A percentile compares a stretch with the other conserved stretches of the same genome.
Conservation (phyloP, 1,140 invertebrate genomes). For the Campoletis sonorensis region DNA sequence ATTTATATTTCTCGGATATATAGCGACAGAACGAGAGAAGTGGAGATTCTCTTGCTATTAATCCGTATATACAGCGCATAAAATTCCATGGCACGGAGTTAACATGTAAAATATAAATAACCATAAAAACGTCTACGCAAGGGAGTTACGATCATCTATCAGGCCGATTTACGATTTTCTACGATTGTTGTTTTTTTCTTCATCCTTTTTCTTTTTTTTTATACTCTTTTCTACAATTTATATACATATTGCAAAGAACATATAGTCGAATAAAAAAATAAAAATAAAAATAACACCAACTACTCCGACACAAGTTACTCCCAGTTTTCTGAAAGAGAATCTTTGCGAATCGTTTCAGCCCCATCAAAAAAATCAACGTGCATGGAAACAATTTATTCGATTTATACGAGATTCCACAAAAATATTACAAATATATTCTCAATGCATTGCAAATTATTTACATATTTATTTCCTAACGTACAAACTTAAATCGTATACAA, state of each 20-base stretch:
- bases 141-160: background rate
- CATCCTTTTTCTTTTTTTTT: background rate
- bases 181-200: background rate
- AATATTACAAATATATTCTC: too few species aligned
- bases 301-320: background rate
- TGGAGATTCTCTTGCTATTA: too few species aligned
- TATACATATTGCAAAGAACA: background rate
- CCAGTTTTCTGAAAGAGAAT: background rate
- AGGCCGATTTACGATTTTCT: conserved; percentile 11
- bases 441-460: too few species aligned
- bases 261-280: background rate
- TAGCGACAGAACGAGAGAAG: too few species aligned
- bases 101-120: background rate
- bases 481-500: too few species aligned
- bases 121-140: background rate
- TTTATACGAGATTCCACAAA: background rate
- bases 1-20: too few species aligned
- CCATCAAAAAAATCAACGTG: background rate
- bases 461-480: too few species aligned
- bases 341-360: background rate
- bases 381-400: background rate
- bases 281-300: background rate
- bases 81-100: background rate
- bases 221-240: background rate
- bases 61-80: too few species aligned